These are phyloP conservation scores for Ochropleura plecta DNA, from an alignment of 2,888 invertebrate genomes.

Conservation along the genomic window DNA sequence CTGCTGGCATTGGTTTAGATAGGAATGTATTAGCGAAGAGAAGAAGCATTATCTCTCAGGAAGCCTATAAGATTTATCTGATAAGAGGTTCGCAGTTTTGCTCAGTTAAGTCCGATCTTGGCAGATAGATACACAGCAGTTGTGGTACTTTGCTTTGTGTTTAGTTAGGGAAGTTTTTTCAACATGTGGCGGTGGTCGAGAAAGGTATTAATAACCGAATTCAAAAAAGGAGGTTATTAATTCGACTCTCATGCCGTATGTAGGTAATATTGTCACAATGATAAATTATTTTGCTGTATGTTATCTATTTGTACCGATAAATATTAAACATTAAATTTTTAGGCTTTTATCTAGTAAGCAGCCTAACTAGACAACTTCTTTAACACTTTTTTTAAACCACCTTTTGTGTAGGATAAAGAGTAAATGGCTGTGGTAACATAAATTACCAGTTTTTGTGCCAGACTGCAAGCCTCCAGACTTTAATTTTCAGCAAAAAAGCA, in stretches of 20 bases:
- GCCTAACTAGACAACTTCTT: not conserved
- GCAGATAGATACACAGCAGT: conserved; percentile 17
- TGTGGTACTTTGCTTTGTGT: conserved; percentile 7
- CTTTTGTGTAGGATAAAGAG: too few relatives aligned
- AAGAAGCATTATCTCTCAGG: conserved; percentile 24
- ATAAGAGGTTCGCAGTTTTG: conserved; percentile 38
- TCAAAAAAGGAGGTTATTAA: too few relatives aligned
- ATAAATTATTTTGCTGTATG: not conserved
- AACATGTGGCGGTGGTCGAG: conserved; percentile 8
- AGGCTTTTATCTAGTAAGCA: not conserved
- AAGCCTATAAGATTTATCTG: conserved; percentile 47
- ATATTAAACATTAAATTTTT: not conserved
- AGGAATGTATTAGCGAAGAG: conserved; percentile 38
- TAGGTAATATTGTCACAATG: too few relatives aligned
- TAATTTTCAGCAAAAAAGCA: not conserved
- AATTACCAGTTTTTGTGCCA: not conserved
- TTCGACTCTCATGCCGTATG: too few relatives aligned
- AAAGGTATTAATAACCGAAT: not conserved
- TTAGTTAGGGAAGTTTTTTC: conserved; percentile 5
- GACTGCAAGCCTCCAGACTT: not conserved
- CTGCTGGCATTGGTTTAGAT: conserved; percentile 11
- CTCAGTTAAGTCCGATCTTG: conserved; percentile 48
- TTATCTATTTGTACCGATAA: not conserved
- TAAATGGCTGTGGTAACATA: not conserved
- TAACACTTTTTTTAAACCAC: too few relatives aligned